A percentile compares a stretch with the other conserved stretches of the same genome.
Conservation (phyloP, 2,797 vertebrate species). For the Staurois parvus region DNA sequence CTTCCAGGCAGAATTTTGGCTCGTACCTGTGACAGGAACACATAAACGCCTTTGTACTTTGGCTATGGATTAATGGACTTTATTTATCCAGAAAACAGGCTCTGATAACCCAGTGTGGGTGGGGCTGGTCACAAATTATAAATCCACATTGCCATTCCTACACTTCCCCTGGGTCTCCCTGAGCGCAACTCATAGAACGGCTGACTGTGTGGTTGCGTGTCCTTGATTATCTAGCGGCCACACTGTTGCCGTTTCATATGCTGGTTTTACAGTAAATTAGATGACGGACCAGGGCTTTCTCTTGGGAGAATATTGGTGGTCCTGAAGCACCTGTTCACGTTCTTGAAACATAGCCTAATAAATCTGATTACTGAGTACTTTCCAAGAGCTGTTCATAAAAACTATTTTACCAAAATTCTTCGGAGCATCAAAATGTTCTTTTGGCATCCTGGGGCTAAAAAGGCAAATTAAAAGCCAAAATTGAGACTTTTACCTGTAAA, state of each 20-base stretch:
- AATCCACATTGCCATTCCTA: slow-evolving; percentile 47
- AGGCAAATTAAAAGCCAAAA: not conserved
- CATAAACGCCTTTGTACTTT: slow-evolving; percentile 58
- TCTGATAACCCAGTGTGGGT: slow-evolving; percentile 55
- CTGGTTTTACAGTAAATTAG: slow-evolving; percentile 35
- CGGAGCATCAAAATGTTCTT: not conserved
- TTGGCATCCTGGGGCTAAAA: not conserved
- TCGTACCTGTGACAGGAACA: slow-evolving; percentile 48
- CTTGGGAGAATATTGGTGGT: slow-evolving; percentile 27
- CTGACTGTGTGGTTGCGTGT: slow-evolving; percentile 30
- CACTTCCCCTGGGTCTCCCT: slow-evolving; percentile 7
- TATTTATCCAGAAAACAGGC: slow-evolving; percentile 57
- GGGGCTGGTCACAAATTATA: slow-evolving; percentile 59
- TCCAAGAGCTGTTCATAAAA: not conserved
- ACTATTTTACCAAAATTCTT: not conserved
- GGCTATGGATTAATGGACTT: slow-evolving; percentile 51
- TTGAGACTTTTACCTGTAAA: too few species aligned
- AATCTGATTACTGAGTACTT: not conserved
- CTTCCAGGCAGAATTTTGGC: slow-evolving; percentile 56
- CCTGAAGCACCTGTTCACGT: slow-evolving; percentile 34
- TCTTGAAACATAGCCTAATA: slow-evolving; percentile 2
- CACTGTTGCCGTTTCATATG: slow-evolving; percentile 9
- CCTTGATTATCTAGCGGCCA: slow-evolving; percentile 12
- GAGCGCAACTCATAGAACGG: slow-evolving; percentile 23
- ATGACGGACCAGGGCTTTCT: slow-evolving; percentile 3